phyloP scores from a whole-genome alignment of 1,140 invertebrate genomes.

The Neodiprion pinetum region DNA sequence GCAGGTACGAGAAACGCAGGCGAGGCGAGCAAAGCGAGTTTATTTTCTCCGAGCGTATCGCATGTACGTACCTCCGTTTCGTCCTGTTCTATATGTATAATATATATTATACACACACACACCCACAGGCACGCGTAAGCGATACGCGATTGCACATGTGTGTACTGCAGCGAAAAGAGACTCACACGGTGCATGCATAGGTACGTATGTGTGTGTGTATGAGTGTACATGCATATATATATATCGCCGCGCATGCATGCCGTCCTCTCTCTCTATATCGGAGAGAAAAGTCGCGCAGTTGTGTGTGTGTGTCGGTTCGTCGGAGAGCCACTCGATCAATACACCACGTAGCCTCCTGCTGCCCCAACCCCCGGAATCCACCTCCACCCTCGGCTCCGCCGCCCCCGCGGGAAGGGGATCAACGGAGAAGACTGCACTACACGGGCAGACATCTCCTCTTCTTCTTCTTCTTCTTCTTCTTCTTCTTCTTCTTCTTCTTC shows the following conservation, averaged over 20 bases:
- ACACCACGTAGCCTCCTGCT: constrained; percentile 57
- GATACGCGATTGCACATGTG: no score
- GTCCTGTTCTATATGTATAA: no score
- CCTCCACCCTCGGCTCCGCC: background rate
- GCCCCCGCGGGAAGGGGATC: background rate
- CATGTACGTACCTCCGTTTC: no score
- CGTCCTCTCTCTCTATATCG: constrained; percentile 12
- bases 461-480: no score
- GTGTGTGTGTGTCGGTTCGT: constrained; percentile 13
- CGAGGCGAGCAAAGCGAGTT: no score
- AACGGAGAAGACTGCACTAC: constrained; percentile 5
- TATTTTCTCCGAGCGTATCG: no score
- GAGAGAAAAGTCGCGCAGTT: background rate
- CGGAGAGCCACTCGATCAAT: constrained; percentile 28
- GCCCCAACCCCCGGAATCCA: constrained; percentile 31
- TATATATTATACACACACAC: no score
- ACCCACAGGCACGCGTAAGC: no score
- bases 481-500: no score
- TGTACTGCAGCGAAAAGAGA: no score
- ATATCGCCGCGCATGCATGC: constrained; percentile 10
- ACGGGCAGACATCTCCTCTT: background rate
- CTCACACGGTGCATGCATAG: constrained; percentile 33
- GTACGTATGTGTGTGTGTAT: constrained; percentile 26
- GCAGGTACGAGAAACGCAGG: no score
- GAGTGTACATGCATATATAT: constrained; percentile 17